Evolutionary conservation across 2,113 vertebrate genomes (phyloP).

Genomic region (Chaetorhynchus papuensis): DNA sequence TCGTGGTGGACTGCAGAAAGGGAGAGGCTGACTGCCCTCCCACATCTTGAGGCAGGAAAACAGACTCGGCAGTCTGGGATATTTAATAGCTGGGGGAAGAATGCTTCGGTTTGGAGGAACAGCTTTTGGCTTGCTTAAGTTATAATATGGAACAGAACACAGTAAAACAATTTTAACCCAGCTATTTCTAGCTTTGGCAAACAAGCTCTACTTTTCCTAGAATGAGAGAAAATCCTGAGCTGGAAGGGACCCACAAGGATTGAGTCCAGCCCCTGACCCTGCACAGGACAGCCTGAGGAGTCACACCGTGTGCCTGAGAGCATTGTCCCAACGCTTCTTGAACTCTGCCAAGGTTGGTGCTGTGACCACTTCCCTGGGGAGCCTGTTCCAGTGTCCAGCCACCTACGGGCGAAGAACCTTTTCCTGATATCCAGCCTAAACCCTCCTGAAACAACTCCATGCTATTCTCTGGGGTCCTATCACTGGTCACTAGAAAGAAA

Average conservation of each 20-base stretch:
- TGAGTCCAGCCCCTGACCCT: neutral
- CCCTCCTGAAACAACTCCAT: neutral
- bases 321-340: neutral
- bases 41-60: conserved; percentile 36
- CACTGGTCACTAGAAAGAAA: neutral
- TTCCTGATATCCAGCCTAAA: neutral
- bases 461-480: neutral
- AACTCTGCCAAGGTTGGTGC: neutral
- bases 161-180: conserved; percentile 13
- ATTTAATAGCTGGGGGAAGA: conserved; percentile 48
- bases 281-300: neutral
- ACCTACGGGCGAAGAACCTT: neutral
- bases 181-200: conserved; percentile 50
- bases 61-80: conserved; percentile 27
- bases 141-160: conserved; percentile 43
- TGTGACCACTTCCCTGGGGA: neutral
- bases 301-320: neutral
- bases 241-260: neutral
- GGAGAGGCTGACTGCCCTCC: neutral
- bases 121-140: conserved; percentile 37
- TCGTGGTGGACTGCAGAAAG: neutral
- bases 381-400: neutral
- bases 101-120: conserved; percentile 52
- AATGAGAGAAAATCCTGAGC: neutral
- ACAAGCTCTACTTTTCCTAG: neutral